Conservation (phyloP, 1,140 invertebrate genomes). For the Cheumatopsyche charites region DNA sequence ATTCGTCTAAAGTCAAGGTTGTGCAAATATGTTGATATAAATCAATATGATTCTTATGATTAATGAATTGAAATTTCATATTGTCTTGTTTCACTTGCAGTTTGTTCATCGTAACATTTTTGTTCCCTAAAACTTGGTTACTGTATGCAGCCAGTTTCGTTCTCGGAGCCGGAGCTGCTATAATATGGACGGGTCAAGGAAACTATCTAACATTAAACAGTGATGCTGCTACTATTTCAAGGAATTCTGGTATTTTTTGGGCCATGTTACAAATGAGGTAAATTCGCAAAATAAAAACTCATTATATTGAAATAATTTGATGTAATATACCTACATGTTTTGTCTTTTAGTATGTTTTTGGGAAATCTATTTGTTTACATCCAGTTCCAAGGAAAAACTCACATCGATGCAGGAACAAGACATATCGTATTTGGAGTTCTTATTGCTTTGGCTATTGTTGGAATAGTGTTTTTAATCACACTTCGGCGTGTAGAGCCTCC, state of each 20-base stretch:
- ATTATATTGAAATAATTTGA: background rate
- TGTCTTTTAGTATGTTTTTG: constrained; percentile 79
- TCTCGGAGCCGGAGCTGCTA: constrained; percentile 87
- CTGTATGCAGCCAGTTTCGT: constrained; percentile 84
- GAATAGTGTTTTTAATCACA: constrained; percentile 71
- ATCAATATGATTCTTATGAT: background rate
- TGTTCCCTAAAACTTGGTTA: constrained; percentile 81
- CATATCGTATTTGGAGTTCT: constrained; percentile 79
- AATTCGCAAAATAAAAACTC: constrained; percentile 37
- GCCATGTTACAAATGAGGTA: constrained; percentile 90
- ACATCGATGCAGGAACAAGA: constrained; percentile 70
- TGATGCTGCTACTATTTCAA: constrained; percentile 81
- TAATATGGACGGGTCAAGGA: constrained; percentile 92
- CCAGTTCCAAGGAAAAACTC: constrained; percentile 78
- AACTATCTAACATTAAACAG: constrained; percentile 93
- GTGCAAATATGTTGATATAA: background rate
- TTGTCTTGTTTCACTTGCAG: constrained; percentile 55
- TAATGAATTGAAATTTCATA: constrained; percentile 3
- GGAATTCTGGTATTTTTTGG: constrained; percentile 96
- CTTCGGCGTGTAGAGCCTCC: constrained; percentile 63
- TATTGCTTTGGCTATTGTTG: constrained; percentile 69
- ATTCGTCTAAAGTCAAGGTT: constrained; percentile 23
- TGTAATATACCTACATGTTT: background rate
- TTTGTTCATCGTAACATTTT: constrained; percentile 80
- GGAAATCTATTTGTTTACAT: constrained; percentile 95